Evolutionary conservation across 2,888 invertebrate species (phyloP).

Genomic region (Dasysyrphus tricinctus): DNA sequence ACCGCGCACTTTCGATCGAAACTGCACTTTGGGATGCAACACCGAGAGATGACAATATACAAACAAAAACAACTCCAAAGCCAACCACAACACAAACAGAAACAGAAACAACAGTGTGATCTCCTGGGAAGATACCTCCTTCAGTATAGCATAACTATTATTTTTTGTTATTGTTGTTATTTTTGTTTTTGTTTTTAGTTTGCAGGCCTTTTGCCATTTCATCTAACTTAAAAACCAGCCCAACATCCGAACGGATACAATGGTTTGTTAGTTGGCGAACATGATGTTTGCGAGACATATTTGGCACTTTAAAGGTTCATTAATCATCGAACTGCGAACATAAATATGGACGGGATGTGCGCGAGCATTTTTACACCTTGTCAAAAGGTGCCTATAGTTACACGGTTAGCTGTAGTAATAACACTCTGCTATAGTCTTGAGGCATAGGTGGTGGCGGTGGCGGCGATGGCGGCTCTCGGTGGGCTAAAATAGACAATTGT

Average conservation of each 20-base stretch:
- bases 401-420: slow-evolving; percentile 51
- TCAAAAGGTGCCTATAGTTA: slow-evolving; percentile 61
- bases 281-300: slow-evolving; percentile 75
- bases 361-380: slow-evolving; percentile 74
- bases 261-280: slow-evolving; percentile 71
- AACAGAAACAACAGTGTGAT: slow-evolving; percentile 52
- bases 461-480: neutral
- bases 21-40: slow-evolving; percentile 67
- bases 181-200: slow-evolving; percentile 51
- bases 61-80: slow-evolving; percentile 48
- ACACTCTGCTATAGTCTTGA: slow-evolving; percentile 1
- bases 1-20: slow-evolving; percentile 72
- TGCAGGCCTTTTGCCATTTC: slow-evolving; percentile 35
- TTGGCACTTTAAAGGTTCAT: slow-evolving; percentile 75
- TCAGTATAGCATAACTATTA: slow-evolving; percentile 25
- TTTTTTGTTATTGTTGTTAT: slow-evolving; percentile 37
- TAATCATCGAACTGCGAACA: slow-evolving; percentile 73
- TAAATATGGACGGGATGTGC: slow-evolving; percentile 74
- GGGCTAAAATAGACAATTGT: slow-evolving; percentile 49
- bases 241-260: slow-evolving; percentile 70
- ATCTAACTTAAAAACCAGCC: slow-evolving; percentile 15
- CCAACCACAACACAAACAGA: slow-evolving; percentile 57
- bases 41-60: slow-evolving; percentile 49
- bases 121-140: slow-evolving; percentile 73
- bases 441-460: neutral